Percentiles rank a stretch among this genome's conserved stretches.
Evolutionary conservation across 2,113 vertebrate genomes (phyloP).

Genomic region (Burhinus bistriatus): DNA sequence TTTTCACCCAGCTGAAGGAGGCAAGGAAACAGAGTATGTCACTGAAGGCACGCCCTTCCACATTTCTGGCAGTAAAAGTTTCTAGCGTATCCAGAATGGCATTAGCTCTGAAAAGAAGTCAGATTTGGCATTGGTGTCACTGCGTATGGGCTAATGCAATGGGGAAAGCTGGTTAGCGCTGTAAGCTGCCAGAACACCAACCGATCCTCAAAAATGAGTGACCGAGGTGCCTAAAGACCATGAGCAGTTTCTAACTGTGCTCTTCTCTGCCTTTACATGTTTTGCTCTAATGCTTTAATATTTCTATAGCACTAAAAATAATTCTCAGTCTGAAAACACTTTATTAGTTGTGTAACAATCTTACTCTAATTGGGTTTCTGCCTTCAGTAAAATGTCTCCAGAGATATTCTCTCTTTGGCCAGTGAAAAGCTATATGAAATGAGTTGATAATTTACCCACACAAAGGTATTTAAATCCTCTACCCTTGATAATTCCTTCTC

Average conservation of each 20-base stretch:
- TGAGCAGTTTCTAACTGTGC: neutral
- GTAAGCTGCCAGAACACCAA: neutral
- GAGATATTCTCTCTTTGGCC: constrained; percentile 27
- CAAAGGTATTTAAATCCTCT: constrained; percentile 55
- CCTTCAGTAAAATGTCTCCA: constrained; percentile 29
- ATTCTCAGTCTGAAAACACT: constrained; percentile 14
- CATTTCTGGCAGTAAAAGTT: neutral
- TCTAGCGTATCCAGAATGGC: neutral
- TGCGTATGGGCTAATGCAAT: fast-evolving
- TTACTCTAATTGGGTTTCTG: constrained; percentile 42
- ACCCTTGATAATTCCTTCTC: constrained; percentile 5
- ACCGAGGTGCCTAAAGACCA: neutral
- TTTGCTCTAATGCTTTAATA: neutral
- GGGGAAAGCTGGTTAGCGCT: neutral
- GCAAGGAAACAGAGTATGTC: neutral
- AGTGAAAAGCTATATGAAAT: constrained; percentile 12
- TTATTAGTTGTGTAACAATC: constrained; percentile 24
- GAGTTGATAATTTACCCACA: constrained; percentile 27
- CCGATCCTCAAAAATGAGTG: neutral
- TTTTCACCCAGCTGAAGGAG: neutral
- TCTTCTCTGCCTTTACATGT: neutral
- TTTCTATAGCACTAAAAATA: constrained; percentile 10
- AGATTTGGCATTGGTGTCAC: neutral
- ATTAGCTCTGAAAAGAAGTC: neutral
- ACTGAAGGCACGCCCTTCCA: fast-evolving